Base-by-base conservation (phyloP, 2,113 vertebrate species). In the Baryphthengus martii region DNA sequence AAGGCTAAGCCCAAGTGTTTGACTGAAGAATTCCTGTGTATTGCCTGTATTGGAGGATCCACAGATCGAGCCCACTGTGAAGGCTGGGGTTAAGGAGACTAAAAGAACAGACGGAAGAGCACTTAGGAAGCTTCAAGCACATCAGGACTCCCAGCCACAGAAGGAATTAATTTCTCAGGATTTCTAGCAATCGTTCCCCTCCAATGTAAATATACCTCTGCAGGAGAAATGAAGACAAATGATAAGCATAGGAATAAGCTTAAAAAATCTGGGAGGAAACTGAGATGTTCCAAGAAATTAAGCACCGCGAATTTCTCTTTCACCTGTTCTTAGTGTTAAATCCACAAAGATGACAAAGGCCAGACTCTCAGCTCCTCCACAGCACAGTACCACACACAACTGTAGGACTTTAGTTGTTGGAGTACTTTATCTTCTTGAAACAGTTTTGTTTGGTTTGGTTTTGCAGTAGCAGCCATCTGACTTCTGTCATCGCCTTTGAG, bases 21-120 rank as follows among this genome's bases (percentile, higher is more conserved):
- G 47, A 5, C 21, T 90, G 31, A 19, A 67, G 25, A 10, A 12
- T n/a, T 84, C 9, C 3, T 33, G 7, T 17, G 12, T 65, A 33
- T 26, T 73, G 21, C 29, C 25, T 82, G 11, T 39, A 79, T 65
- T 78, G 24, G 9, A 74, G 31, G 49, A 19, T 10, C 11, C 19
- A 35, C 16, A 50, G 42, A n/a, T 0, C 0, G 52, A 84, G 31
- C 1, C 13, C 3, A 0, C 37, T 26, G 11, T 3, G 16, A 56
- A 70, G 18, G 17, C 23, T n/a, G 17, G 16, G 5, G 2, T 76
- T 49, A 75, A 74, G 19, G 5, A 18, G 0, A 3, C 24, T 23
- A 52, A 33, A 14, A 35, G 14, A 70, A 77, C 9, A 13, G 1
- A 3, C 24, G 13, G 25, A 66, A 77, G 11, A 78, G 3, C 6